Evolutionary conservation across 2,888 invertebrate genomes (phyloP), one percentile per base, ranked within the genome.

Genomic region (Arrhopalites spinosus): DNA sequence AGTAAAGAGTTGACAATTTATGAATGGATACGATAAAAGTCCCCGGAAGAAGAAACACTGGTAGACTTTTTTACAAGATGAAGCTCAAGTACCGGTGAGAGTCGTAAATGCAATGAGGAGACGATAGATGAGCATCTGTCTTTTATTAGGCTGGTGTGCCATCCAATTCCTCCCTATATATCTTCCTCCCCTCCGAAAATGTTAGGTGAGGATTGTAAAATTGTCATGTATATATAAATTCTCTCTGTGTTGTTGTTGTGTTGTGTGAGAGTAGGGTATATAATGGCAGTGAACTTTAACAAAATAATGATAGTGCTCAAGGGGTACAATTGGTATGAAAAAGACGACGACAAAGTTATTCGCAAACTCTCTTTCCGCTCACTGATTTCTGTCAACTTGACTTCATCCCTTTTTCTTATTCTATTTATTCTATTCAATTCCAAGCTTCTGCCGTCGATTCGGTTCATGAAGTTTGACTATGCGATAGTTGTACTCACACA

Each of bases 351-450:
- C 53, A 53, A 53, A 20, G 53, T 36, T n/a, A n/a, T 43, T 67
- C 45, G 43, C 43, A 2, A 36, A 67, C 56, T 50, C 63, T 71
- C 47, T 80, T 80, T 78, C 78, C 81, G 81, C 80, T 78, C 43
- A 76, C 78, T 80, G 81, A 80, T 79, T 79, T 77, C 77, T 77
- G 78, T 78, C 77, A 79, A 78, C 76, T 77, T 73, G 56, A 59
- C 68, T 69, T 74, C 70, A 45, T 50, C 67, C 68, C 59, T 50
- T 70, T 73, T 73, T 59, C 64, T 17, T 72, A 47, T 47, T 43
- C 45, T n/a, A n/a, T n/a, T n/a, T n/a, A n/a, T 29, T 63, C 63
- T 61, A 56, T 30, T 47, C 45, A 27, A 45, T 20, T 20, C 25
- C 23, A 20, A n/a, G 36, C 53, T 43, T 43, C 66, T 45, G 23